Conservation (phyloP, 2,888 invertebrate genomes). For the Lycophotia porphyrea region DNA sequence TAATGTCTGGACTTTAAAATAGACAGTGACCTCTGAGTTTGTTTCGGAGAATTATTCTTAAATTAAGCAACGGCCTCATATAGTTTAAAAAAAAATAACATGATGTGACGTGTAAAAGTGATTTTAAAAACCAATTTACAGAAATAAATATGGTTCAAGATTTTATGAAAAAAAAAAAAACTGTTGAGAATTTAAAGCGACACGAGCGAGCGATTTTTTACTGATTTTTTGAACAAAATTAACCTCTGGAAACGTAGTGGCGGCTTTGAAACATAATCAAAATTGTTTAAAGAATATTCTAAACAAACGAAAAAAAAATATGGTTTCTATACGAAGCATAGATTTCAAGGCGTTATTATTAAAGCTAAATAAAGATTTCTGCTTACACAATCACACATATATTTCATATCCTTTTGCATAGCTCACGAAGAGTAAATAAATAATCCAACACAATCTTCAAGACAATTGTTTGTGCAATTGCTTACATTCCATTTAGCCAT, state of each 20-base stretch:
- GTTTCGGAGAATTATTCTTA: too few species aligned
- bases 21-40: too few species aligned
- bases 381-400: neutral
- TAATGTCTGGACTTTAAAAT: too few species aligned
- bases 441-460: constrained; percentile 21
- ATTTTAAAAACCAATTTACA: too few species aligned
- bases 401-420: neutral
- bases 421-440: constrained; percentile 12
- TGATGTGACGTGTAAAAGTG: too few species aligned
- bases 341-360: neutral
- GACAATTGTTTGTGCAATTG: constrained; percentile 38
- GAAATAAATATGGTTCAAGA: too few species aligned
- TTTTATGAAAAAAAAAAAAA: neutral
- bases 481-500: constrained; percentile 47
- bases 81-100: neutral
- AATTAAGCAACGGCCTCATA: too few species aligned
- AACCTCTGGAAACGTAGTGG: neutral
- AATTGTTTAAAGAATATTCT: neutral
- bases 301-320: neutral
- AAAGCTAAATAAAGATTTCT: neutral
- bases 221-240: neutral
- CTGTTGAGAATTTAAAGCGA: neutral
- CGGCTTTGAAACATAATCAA: neutral
- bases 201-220: too few species aligned
- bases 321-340: neutral